Evolutionary conservation across 2,797 vertebrate genomes (phyloP), one percentile per base, ranked within the genome.

Genomic region (Enteromius fasciolatus): DNA sequence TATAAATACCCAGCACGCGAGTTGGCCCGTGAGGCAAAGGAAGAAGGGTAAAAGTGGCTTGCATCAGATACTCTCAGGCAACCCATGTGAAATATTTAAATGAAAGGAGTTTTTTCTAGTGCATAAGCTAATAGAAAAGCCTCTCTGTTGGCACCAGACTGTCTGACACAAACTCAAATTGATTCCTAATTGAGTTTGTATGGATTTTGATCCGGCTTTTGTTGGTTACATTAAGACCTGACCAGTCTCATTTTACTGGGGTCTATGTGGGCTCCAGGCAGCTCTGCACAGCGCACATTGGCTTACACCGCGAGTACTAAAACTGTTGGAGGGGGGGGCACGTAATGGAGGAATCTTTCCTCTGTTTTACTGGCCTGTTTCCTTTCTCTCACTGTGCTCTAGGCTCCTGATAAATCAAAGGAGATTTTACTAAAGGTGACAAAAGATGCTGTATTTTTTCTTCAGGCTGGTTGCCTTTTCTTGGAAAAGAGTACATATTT

Each of bases 101-200:
- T 94, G 93, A 95, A 94, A 94, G 94, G 93, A 93, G 94, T 94
- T 94, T 94, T 93, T 93, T 91, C 93, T 93, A 93, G 93, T 93
- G 93, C 93, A 95, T 95, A 95, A 95, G 94, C 94, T 95, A 94
- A 95, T 95, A 94, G 94, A 94, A 95, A 94, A 94, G 94, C 94
- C 94, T 94, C 93, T 95, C 94, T 95, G 95, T 95, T 95, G 95
- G 94, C 94, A 95, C 95, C 95, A 94, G 94, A 94, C 94, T 94
- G 95, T 95, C 95, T 95, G 94, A 95, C 95, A 95, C 94, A 94
- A 95, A 95, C 93, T 95, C 93, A 95, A 95, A 95, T 95, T 95
- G 95, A 95, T 95, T 95, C 94, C 92, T 95, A 95, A 95, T 94
- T 95, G 90, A 92, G 92, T 95, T 95, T 95, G 93, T 94, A 95